phyloP scores from a whole-genome alignment of 2,113 vertebrate species.

The Hepsetus odoe region DNA sequence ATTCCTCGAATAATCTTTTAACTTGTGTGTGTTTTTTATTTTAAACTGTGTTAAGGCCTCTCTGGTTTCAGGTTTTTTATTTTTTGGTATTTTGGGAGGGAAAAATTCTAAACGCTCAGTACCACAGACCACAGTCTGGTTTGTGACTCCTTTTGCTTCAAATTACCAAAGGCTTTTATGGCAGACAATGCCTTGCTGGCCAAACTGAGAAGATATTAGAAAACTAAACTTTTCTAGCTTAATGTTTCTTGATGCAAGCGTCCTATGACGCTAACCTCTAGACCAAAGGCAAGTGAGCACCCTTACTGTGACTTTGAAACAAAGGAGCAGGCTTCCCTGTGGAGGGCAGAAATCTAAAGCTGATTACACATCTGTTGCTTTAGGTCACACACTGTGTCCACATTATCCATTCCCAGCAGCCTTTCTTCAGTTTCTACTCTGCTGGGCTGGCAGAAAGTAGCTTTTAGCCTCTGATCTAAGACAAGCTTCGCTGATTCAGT shows the following conservation, averaged over 20 bases:
- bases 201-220: background rate
- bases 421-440: background rate
- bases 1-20: background rate
- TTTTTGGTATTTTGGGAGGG: background rate
- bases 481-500: background rate
- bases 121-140: background rate
- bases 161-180: background rate
- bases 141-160: background rate
- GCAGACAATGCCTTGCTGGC: background rate
- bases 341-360: conserved; percentile 30
- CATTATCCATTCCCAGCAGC: conserved; percentile 19
- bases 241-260: background rate
- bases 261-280: background rate
- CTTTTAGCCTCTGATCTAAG: background rate
- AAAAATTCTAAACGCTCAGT: background rate
- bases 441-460: background rate
- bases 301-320: conserved; percentile 16
- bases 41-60: background rate
- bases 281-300: background rate
- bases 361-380: conserved; percentile 32
- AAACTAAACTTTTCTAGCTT: background rate
- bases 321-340: background rate
- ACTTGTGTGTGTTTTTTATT: background rate
- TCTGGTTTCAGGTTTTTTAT: background rate
- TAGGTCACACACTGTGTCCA: conserved; percentile 32